Conservation (phyloP, 2,113 vertebrate species). For the Ceuthmochares aereus region DNA sequence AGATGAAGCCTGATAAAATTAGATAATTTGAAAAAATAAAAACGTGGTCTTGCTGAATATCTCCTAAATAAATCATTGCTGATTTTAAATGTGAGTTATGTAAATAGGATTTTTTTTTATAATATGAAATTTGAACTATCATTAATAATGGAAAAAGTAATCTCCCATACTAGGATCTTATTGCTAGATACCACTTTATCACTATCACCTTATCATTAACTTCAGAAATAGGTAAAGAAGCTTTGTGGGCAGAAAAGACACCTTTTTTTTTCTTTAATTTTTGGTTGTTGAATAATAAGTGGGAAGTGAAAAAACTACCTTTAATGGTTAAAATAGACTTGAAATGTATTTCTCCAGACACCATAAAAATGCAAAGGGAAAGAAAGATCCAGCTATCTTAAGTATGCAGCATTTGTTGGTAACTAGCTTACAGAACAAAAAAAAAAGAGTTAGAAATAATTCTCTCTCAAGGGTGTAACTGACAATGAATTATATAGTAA, state of each 20-base stretch:
- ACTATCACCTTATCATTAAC: not conserved
- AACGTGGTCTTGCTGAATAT: not conserved
- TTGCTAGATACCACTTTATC: not conserved
- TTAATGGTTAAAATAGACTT: not conserved
- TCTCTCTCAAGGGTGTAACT: not conserved
- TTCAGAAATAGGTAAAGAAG: not conserved
- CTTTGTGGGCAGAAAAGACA: not conserved
- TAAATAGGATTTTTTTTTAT: not conserved
- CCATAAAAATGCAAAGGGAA: not conserved
- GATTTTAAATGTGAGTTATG: not conserved
- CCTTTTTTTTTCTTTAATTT: not conserved
- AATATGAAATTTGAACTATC: not conserved
- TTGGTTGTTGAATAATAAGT: not conserved
- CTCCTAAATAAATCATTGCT: not conserved
- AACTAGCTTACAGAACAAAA: not conserved
- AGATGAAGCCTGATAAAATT: not conserved
- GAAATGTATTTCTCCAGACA: not conserved
- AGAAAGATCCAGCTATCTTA: not conserved
- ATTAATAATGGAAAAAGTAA: not conserved
- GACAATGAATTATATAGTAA: not conserved
- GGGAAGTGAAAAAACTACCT: not conserved
- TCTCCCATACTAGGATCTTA: not conserved
- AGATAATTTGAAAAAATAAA: not conserved
- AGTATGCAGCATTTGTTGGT: not conserved
- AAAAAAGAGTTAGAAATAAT: not conserved